Conservation (phyloP, 1,140 invertebrate genomes). For the Eriosoma lanigerum region DNA sequence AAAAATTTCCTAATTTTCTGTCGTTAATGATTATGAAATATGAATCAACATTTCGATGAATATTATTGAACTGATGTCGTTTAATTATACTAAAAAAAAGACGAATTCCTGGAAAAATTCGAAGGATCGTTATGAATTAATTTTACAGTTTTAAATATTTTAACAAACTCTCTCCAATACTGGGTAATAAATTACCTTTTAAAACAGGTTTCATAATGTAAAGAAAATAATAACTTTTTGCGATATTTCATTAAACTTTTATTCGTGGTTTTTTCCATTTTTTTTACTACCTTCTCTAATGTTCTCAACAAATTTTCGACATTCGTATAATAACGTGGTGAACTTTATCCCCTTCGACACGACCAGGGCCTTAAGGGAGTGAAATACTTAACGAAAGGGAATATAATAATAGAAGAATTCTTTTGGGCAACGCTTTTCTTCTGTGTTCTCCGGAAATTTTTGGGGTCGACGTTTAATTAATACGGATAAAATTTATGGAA, state of each 20-base stretch:
- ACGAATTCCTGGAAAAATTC: neutral
- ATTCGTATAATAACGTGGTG: conserved; percentile 23
- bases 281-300: neutral
- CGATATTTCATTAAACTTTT: conserved; percentile 27
- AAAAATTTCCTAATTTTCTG: neutral
- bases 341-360: neutral
- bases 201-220: neutral
- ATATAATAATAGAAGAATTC: conserved; percentile 45
- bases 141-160: neutral
- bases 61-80: neutral
- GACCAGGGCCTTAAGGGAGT: neutral
- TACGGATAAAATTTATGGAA: conserved; percentile 43
- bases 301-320: conserved; percentile 14
- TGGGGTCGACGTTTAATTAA: conserved; percentile 43
- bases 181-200: neutral
- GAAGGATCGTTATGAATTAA: neutral
- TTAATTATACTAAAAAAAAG: conserved; percentile 11
- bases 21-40: neutral
- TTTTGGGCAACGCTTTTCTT: conserved; percentile 6
- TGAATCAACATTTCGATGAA: neutral
- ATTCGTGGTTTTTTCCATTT: conserved; percentile 2
- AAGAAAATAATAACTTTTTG: neutral
- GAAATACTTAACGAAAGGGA: neutral
- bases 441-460: conserved; percentile 23
- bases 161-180: neutral